Base-by-base conservation (phyloP, 2,797 vertebrate species). In the Peromyscus attwateri region DNA sequence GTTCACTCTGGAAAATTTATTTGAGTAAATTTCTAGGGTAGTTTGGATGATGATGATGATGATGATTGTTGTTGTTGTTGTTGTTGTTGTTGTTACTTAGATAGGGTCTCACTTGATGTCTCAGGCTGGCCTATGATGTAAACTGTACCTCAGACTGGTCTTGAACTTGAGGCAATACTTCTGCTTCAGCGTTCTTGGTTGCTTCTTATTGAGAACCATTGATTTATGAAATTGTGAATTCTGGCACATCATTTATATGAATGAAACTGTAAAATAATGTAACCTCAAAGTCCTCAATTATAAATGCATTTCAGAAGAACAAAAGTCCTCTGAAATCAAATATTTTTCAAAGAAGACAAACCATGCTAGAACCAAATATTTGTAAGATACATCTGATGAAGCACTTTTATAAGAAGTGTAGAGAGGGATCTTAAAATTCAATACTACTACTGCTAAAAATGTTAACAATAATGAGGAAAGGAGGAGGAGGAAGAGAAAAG, bases 301-400 rank as follows among this genome's bases (percentile, higher is more conserved):
- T 93, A 68, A 85, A 40, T 27, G 27, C 34, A 76, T 93, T 89
- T 96, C 37, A 57, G 66, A 52, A 55, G 23, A 97, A 75, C 6
- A 84, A 23, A 95, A 92, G 19, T 80, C 17, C 46, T 77, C 10
- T 12, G 49, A 46, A 95, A 94, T 89, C 81, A 87, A 94, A 91
- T 75, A 76, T 52, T 94, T 75, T 79, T 85, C 43, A 82, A 85
- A 91, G 55, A 88, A 71, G 43, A 55, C 6, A 91, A 95, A 11
- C 17, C 31, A 68, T 87, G n/a, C 10, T 82, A 21, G 19, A 10
- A 88, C 34, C 85, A 92, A 92, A 91, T 76, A 79, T n/a, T 60
- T 60, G 12, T 71, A 64, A 87, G 73, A 90, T 23, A 46, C 31
- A 60, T 85, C 34, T 91, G 46, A 49, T 55, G 89, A 91, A 94